These are phyloP conservation scores for Bimastos eiseni DNA, from an alignment of 2,888 invertebrate genomes.

Conservation along the genomic window DNA sequence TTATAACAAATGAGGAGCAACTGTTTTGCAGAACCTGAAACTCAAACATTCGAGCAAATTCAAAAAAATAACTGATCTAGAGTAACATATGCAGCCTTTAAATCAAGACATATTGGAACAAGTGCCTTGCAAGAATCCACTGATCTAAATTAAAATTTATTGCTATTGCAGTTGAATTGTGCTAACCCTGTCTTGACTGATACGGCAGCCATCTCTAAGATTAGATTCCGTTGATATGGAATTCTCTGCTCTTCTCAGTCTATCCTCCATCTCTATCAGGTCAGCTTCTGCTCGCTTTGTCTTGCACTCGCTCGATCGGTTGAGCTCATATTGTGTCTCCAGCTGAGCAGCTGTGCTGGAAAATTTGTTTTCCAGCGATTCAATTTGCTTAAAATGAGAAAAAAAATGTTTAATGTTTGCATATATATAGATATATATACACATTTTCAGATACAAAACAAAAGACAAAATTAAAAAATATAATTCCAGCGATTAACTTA, in stretches of 20 bases:
- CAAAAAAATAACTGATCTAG: too few relatives aligned
- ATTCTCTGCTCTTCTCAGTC: conserved; percentile 77
- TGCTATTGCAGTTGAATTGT: neutral
- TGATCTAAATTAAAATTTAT: neutral
- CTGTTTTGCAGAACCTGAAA: too few relatives aligned
- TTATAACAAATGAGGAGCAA: too few relatives aligned
- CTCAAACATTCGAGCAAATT: too few relatives aligned
- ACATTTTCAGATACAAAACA: neutral
- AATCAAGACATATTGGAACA: neutral
- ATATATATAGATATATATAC: neutral
- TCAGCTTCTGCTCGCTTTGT: conserved; percentile 77
- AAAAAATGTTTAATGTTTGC: neutral
- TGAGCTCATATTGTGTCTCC: conserved; percentile 71
- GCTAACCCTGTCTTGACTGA: conserved; percentile 76
- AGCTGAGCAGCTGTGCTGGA: conserved; percentile 73
- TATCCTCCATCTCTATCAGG: conserved; percentile 73
- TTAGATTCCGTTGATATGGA: conserved; percentile 77
- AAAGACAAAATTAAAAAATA: neutral
- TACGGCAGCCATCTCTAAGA: conserved; percentile 73
- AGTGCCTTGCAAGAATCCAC: neutral
- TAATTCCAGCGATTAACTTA: too few relatives aligned
- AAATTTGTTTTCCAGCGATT: conserved; percentile 73
- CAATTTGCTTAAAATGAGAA: conserved; percentile 40
- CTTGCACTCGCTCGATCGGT: conserved; percentile 70
- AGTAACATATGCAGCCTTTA: neutral